These are phyloP conservation scores for Miltochrista miniata DNA, from an alignment of 2,888 invertebrate genomes.

Conservation along the genomic window DNA sequence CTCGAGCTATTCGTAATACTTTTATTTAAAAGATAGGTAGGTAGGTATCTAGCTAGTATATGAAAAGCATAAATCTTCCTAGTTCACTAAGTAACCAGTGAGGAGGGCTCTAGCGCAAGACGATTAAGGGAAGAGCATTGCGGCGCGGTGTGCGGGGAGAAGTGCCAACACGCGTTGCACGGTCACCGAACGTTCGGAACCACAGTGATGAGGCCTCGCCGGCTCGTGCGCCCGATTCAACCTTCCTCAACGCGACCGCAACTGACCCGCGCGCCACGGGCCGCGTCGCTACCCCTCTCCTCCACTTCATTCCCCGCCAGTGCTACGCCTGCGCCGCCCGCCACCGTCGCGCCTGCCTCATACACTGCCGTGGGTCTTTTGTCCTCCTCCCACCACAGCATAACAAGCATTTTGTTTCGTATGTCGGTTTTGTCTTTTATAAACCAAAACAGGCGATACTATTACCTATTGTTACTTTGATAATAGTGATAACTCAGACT, in stretches of 20 bases:
- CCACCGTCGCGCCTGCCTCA: conserved; percentile 15
- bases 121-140: conserved; percentile 39
- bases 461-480: too few relatives aligned
- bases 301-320: conserved; percentile 27
- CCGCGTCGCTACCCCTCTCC: conserved; percentile 40
- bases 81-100: conserved; percentile 31
- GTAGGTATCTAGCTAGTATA: too few relatives aligned
- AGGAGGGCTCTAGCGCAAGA: conserved; percentile 25
- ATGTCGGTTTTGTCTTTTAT: conserved; percentile 6
- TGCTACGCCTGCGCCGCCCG: conserved; percentile 15
- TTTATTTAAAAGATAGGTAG: too few relatives aligned
- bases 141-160: conserved; percentile 56
- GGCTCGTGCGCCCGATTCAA: conserved; percentile 82
- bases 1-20: too few relatives aligned
- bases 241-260: conserved; percentile 84
- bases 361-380: too few relatives aligned
- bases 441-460: too few relatives aligned
- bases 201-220: conserved; percentile 66
- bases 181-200: conserved; percentile 81
- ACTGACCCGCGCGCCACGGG: conserved; percentile 73
- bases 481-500: too few relatives aligned
- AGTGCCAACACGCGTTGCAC: conserved; percentile 82
- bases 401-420: conserved; percentile 14
- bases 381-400: conserved; percentile 2
- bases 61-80: conserved; percentile 15